Evolutionary conservation across 2,888 invertebrate species (phyloP), one percentile per base, ranked within the genome.

Genomic region (Elysia crispata): DNA sequence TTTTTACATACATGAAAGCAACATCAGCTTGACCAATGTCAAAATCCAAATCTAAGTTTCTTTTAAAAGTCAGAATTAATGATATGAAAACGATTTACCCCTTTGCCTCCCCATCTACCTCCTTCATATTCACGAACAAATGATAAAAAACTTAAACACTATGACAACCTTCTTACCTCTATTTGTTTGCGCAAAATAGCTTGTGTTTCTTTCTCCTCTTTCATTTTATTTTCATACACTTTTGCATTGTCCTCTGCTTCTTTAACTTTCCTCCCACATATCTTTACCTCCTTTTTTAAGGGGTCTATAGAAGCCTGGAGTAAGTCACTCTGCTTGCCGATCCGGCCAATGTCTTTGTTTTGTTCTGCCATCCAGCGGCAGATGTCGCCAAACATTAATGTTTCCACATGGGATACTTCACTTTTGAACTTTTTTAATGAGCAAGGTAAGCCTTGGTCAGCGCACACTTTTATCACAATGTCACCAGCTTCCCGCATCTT

Each of bases 341-440:
- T 86, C 30, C 89, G 80, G 20, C 83, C 82, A 20, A 91, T 80
- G 81, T 92, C 92, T 82, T 91, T 91, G 73, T 87, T 88, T 80
- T 91, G 90, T 81, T 92, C 91, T 3, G 85, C 82, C 30, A 87
- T 86, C 92, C 92, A 92, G 41, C 89, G 86, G 30, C 86, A 83
- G 20, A 92, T 86, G 83, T 92, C 91, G 83, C 87, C 89, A 33
- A 87, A 85, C 33, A 87, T 85, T 67, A 92, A 80, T 90, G 91
- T 90, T 25, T 90, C 88, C 18, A 89, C 67, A 66, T 87, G 89
- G 13, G 86, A 86, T 8, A 91, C 84, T 75, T 89, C 86, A 1
- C 86, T 83, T 67, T 69, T 80, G 62, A 77, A 90, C 78, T 90
- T 90, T 50, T 87, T 87, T 64, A 92, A 86, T 69, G 87, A 86